These are phyloP conservation scores for Anticlea derivata DNA, from an alignment of 2,888 invertebrate genomes.

Conservation along the genomic window DNA sequence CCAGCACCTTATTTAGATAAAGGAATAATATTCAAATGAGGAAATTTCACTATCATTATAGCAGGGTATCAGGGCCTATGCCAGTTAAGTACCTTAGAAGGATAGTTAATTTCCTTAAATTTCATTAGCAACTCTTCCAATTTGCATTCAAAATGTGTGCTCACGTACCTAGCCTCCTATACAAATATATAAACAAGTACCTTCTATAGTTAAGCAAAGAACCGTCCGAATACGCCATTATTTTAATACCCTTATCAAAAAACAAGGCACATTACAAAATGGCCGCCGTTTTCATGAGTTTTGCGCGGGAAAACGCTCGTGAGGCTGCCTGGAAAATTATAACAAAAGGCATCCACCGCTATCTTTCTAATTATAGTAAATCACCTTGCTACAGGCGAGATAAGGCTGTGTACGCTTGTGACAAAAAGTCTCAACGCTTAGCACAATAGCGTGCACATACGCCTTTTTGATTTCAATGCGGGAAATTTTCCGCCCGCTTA, in stretches of 20 bases:
- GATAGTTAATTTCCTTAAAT: constrained; percentile 61
- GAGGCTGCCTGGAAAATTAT: constrained; percentile 82
- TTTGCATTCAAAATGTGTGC: constrained; percentile 77
- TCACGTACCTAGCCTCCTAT: constrained; percentile 71
- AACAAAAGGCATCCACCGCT: constrained; percentile 84
- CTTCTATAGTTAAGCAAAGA: constrained; percentile 60
- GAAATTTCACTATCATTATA: constrained; percentile 40
- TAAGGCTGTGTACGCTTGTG: constrained; percentile 68
- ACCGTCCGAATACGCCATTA: constrained; percentile 75
- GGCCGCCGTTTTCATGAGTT: constrained; percentile 81
- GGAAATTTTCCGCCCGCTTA: constrained; percentile 47
- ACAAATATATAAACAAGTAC: constrained; percentile 66
- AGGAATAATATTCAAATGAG: constrained; percentile 42
- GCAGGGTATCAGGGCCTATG: constrained; percentile 35
- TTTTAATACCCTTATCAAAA: constrained; percentile 84
- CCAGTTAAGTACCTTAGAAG: constrained; percentile 40
- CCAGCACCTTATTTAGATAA: constrained; percentile 40
- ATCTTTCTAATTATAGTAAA: constrained; percentile 85
- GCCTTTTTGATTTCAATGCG: constrained; percentile 56
- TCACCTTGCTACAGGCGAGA: constrained; percentile 82
- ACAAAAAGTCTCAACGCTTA: constrained; percentile 67
- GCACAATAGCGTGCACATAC: constrained; percentile 50
- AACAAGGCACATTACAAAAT: constrained; percentile 83
- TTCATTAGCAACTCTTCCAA: constrained; percentile 73
- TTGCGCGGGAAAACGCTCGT: constrained; percentile 78